Conservation (phyloP, 2,113 vertebrate species). For the Noturus placidus region DNA sequence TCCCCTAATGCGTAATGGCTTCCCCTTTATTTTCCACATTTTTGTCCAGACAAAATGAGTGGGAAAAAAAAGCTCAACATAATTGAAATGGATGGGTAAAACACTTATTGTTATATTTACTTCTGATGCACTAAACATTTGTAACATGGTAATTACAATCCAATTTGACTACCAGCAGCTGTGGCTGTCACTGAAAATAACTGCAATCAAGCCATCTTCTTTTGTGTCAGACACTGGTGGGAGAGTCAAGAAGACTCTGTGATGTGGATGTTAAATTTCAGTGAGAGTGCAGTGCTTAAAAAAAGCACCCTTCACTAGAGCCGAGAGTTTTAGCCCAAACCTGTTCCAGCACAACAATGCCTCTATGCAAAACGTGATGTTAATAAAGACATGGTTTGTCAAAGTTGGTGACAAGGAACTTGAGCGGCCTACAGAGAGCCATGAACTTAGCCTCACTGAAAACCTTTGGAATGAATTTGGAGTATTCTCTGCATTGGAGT, state of each 20-base stretch:
- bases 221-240: slow-evolving; percentile 35
- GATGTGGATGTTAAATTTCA: slow-evolving; percentile 21
- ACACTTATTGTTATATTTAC: slow-evolving; percentile 11
- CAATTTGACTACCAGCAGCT: slow-evolving; percentile 32
- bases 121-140: slow-evolving; percentile 11
- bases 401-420: background rate
- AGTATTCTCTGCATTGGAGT: background rate
- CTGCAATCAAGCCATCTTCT: slow-evolving; percentile 46
- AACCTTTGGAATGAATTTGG: background rate
- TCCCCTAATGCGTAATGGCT: background rate
- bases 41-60: slow-evolving; percentile 4
- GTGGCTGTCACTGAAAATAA: slow-evolving; percentile 45
- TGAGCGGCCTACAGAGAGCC: background rate
- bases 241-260: slow-evolving; percentile 12
- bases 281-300: slow-evolving; percentile 9
- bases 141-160: slow-evolving; percentile 42
- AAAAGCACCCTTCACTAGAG: background rate
- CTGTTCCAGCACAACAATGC: background rate
- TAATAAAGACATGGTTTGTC: background rate
- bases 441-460: background rate
- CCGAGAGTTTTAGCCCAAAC: background rate
- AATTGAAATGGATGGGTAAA: slow-evolving; percentile 23
- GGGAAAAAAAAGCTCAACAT: background rate
- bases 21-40: background rate
- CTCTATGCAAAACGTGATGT: background rate